Evolutionary conservation across 2,113 vertebrate species (phyloP).

Genomic region (Pelusios castaneus): DNA sequence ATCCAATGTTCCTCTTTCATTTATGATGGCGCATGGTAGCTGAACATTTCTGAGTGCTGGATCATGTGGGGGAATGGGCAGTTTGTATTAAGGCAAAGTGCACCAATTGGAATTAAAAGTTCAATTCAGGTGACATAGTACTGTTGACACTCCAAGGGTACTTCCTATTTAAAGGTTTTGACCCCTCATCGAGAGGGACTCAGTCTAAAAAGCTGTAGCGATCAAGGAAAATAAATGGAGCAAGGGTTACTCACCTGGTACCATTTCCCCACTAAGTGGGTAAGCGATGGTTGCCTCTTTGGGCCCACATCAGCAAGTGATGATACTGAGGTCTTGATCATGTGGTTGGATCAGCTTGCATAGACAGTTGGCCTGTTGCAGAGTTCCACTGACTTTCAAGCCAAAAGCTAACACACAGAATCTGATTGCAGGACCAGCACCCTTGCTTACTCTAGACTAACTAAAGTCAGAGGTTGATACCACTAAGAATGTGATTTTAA

Average conservation of each 20-base stretch:
- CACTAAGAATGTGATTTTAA: neutral
- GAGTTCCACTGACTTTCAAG: neutral
- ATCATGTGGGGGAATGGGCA: neutral
- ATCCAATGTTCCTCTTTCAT: constrained; percentile 34
- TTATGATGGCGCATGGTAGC: neutral
- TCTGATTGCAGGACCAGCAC: neutral
- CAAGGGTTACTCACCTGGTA: neutral
- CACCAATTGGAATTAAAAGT: constrained; percentile 2
- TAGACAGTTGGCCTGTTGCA: neutral
- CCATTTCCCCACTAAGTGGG: neutral
- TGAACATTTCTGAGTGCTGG: neutral
- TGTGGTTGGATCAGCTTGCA: neutral
- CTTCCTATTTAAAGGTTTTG: constrained; percentile 57
- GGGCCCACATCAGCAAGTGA: neutral
- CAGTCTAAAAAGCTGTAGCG: constrained; percentile 21
- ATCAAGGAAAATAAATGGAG: constrained; percentile 39
- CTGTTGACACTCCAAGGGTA: constrained; percentile 32
- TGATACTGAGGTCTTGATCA: neutral
- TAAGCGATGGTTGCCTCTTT: neutral
- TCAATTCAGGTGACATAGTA: neutral
- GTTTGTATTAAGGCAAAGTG: constrained; percentile 5
- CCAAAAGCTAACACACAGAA: neutral
- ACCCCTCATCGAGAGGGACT: constrained; percentile 24
- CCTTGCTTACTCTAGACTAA: neutral
- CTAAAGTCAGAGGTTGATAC: neutral